These are phyloP conservation scores for Priocnemis perturbator DNA, from an alignment of 2,888 invertebrate species.

Conservation along the genomic window DNA sequence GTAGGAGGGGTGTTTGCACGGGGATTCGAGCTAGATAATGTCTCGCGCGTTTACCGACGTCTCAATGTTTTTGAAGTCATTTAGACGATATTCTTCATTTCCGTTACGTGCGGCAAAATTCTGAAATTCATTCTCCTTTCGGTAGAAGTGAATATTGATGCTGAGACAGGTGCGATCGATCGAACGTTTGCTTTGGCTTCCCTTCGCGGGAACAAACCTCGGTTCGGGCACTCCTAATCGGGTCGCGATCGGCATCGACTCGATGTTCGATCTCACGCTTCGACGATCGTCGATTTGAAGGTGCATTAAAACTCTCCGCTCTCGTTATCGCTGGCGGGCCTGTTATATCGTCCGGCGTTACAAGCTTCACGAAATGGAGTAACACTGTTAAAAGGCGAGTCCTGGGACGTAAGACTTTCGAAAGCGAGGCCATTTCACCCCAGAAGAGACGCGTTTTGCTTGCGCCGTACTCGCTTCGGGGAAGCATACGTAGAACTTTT, in stretches of 20 bases:
- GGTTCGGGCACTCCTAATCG: slow-evolving; percentile 38
- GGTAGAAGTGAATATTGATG: too few species aligned
- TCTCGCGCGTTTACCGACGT: too few species aligned
- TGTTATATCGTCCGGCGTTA: slow-evolving; percentile 41
- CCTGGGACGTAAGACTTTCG: neutral
- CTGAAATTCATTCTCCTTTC: too few species aligned
- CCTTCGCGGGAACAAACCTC: too few species aligned
- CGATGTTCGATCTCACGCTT: slow-evolving; percentile 56
- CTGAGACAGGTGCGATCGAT: too few species aligned
- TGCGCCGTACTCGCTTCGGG: neutral
- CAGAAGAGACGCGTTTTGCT: neutral
- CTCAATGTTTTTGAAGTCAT: too few species aligned
- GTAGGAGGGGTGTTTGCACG: too few species aligned
- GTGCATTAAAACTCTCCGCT: slow-evolving; percentile 32
- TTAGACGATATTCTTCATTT: too few species aligned
- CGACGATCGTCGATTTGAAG: slow-evolving; percentile 47
- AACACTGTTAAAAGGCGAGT: slow-evolving; percentile 32
- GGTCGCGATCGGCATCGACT: slow-evolving; percentile 44
- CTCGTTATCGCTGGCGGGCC: slow-evolving; percentile 51
- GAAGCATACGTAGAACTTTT: too few species aligned
- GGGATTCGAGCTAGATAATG: too few species aligned
- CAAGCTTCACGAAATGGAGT: slow-evolving; percentile 46
- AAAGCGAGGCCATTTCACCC: neutral
- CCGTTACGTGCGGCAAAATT: too few species aligned
- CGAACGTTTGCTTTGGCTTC: too few species aligned